Evolutionary conservation across 2,888 invertebrate species (phyloP).

Genomic region (Deilephila elpenor): DNA sequence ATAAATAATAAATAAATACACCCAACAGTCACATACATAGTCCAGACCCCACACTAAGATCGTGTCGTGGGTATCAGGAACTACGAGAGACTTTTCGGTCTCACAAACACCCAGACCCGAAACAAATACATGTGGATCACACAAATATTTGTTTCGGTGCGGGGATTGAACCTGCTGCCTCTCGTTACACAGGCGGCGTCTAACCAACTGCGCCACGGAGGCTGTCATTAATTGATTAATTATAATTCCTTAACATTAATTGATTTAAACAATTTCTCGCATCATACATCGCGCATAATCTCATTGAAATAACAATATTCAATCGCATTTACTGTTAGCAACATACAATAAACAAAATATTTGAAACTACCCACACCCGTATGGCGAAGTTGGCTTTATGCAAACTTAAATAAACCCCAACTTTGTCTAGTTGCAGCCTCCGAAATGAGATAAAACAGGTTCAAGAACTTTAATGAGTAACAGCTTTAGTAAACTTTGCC

Average conservation of each 20-base stretch:
- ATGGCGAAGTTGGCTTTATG: slow-evolving; percentile 51
- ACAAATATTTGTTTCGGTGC: too few relatives aligned
- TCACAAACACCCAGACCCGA: too few relatives aligned
- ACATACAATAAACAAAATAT: slow-evolving; percentile 47
- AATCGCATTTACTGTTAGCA: slow-evolving; percentile 32
- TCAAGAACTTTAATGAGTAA: slow-evolving; percentile 72
- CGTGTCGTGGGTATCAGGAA: too few relatives aligned
- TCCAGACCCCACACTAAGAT: too few relatives aligned
- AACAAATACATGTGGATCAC: too few relatives aligned
- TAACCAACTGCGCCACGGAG: too few relatives aligned
- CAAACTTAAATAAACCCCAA: slow-evolving; percentile 62
- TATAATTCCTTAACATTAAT: background rate
- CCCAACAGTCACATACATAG: too few relatives aligned
- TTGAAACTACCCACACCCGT: slow-evolving; percentile 48
- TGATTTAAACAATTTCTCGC: background rate
- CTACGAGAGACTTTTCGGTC: too few relatives aligned
- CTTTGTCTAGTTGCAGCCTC: slow-evolving; percentile 59
- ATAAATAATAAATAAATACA: too few relatives aligned
- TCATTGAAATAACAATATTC: background rate
- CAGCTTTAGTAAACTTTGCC: slow-evolving; percentile 64
- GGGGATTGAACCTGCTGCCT: too few relatives aligned
- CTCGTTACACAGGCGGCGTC: too few relatives aligned
- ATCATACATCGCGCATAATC: background rate
- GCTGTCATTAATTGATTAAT: too few relatives aligned
- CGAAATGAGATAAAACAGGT: slow-evolving; percentile 73